Base-by-base conservation (phyloP, 2,888 invertebrate species). In the Netelia fuscicornis region DNA sequence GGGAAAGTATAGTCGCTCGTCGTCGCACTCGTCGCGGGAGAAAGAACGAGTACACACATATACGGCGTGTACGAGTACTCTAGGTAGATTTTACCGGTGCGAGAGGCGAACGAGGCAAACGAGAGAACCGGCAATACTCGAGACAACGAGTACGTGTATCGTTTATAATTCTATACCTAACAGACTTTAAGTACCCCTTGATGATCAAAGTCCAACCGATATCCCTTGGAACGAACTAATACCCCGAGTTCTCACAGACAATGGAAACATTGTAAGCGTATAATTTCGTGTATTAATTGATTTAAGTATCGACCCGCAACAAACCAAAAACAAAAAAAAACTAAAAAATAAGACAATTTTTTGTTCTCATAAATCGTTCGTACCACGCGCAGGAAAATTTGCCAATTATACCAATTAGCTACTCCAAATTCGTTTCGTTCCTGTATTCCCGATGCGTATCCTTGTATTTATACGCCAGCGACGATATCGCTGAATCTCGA, bases 131-230 rank as follows among this genome's bases (percentile, higher is more conserved):
- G 48, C 60, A 64, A 72, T 64, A 56, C 25, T 25, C 74, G 65
- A 54, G 65, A 54, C 20, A 58, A 72, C 44, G 37, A 13, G 54
- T 44, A 20, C 64, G 62, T 48, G 86, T 86, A 90, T 90, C 87
- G 88, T 86, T 91, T 90, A 90, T 90, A 91, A 90, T 91, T 90
- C 89, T 86, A 88, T 88, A 89, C 85, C 85, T 75, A 74, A 58
- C 48, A 81, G 37, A 37, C 37, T 75, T 88, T 88, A 90, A 90
- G 89, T 90, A 89, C 88, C 13, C 89, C 89, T 88, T 60, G 56
- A 87, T 90, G 90, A 90, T 90, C 90, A 89, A 90, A 90, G 88
- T 88, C 87, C 85, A 13, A 17, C 30, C 48, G 10, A 58, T 25
- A 30, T 13, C 88, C 87, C 86, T 87, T 90, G 86, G 89, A 90